Evolutionary conservation across 2,113 vertebrate species (phyloP), one percentile per base, ranked within the genome.

Genomic region (Upupa epops): DNA sequence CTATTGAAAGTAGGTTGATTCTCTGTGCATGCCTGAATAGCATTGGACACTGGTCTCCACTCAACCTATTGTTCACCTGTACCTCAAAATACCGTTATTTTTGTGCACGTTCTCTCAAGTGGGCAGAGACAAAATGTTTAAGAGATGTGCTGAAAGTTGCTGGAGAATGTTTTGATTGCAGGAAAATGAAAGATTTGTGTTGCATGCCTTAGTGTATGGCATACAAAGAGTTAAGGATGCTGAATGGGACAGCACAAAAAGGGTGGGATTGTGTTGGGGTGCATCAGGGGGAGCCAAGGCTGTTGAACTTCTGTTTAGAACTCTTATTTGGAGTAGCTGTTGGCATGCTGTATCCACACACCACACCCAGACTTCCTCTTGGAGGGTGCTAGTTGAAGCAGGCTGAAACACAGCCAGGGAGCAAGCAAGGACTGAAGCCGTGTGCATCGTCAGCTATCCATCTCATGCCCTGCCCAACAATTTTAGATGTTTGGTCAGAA

Each of bases 301-400:
- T 64, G 40, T 34, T 60, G 65, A 75, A 75, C 58, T 36, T 88
- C 60, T 71, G 78, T 92, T 85, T 82, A 24, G 49, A 92, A 55
- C 7, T 82, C 56, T 25, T 37, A 36, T 19, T 81, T 72, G 55
- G 54, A 91, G 58, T 34, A 58, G 32, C 40, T 79, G 22, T 54
- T 87, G 54, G 31, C 3, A 2, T 65, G 81, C 79, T 84, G 83
- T 86, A 58, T 86, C 45, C 73, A 58, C 31, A 90, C n/a, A 90
- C 73, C 89, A 89, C 84, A 69, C 86, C 61, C 61, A 58, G 12
- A 46, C 59, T 84, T 84, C 45, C 31, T 69, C 36, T 54, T 89
- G 63, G 26, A 87, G 14, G 14, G 16, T 84, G 77, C 89, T 89
- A 65, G 63, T 69, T 87, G 54, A 36, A 91, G 92, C 84, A 84